Base-by-base conservation (phyloP, 1,140 invertebrate species). In the Acromyrmex charruanus region DNA sequence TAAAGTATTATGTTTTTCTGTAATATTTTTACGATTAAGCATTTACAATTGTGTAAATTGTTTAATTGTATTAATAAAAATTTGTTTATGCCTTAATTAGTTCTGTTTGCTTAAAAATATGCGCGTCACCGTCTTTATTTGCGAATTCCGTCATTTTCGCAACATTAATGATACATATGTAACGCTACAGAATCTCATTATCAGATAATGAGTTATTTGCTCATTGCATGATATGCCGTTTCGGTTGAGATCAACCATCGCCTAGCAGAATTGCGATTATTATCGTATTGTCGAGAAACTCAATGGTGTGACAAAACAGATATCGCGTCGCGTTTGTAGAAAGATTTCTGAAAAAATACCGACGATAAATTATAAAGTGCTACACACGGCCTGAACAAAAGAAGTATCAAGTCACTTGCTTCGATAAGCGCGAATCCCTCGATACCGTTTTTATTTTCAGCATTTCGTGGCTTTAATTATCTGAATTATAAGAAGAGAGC, bases 151-250 rank as follows among this genome's bases (percentile, higher is more conserved):
- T 44, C 61, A 80, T 77, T 74, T 66, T 71, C 39, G 49, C 35
- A 65, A 77, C 44, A 69, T 71, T 79, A 87, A 89, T 53, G 44
- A 82, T 39, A 68, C 72, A 35, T 39, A 12, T 28, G 59, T 25
- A 75, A 35, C 35, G 55, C 44, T 6, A 31, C 31, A 39, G 31
- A 51, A 77, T 86, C 21, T 39, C 53, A 77, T 90, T 92, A 92
- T 91, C 88, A 87, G 91, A 92, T 92, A 91, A 92, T 65, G 28
- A 39, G 31, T 85, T 90, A 85, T 88, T 88, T 90, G 77, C 39
- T 86, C n/a, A 21, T 59, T 39, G 71, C 53, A 10, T 21, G 16
- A 77, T 74, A 12, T n/a, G 66, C 25, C n/a, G 12, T 39, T 25
- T 55, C 49, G 82, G 66, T 44, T 39, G 25, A 14, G 35, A 85